Percentiles rank a stretch among this genome's conserved stretches.
Conservation (phyloP, 2,888 invertebrate species). For the Listrodromus nycthemerus region DNA sequence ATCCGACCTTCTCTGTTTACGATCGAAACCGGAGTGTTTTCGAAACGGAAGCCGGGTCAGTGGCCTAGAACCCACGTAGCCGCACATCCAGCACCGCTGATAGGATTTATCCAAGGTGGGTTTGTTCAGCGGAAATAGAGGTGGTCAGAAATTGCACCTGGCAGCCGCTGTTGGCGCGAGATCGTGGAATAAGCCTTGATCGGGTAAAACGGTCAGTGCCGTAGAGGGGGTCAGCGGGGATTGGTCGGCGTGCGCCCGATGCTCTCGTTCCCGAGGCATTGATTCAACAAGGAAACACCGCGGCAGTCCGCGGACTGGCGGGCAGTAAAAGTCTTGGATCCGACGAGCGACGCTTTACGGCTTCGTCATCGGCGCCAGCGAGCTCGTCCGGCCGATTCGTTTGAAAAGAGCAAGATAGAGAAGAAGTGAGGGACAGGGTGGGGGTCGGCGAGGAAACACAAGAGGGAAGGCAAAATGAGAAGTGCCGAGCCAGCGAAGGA, state of each 20-base stretch:
- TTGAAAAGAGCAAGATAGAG: constrained; percentile 39
- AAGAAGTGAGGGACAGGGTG: background rate
- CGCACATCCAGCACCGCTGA: background rate
- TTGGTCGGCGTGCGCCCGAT: constrained; percentile 19
- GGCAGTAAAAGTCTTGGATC: constrained; percentile 53
- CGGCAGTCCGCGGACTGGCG: constrained; percentile 7
- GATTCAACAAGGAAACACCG: constrained; percentile 26
- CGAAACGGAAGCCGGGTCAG: background rate
- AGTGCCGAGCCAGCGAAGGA: constrained; percentile 26
- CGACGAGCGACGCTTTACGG: constrained; percentile 51
- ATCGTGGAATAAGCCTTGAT: constrained; percentile 14
- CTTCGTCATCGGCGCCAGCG: constrained; percentile 63
- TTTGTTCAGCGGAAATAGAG: constrained; percentile 29
- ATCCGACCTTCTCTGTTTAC: no score
- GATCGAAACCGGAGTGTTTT: constrained; percentile 1
- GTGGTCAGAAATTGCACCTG: constrained; percentile 33
- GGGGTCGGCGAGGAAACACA: background rate
- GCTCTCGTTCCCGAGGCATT: constrained; percentile 15
- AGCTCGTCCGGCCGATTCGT: constrained; percentile 58
- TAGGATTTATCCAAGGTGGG: constrained; percentile 27
- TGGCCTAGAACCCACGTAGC: background rate
- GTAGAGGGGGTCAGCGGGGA: constrained; percentile 6
- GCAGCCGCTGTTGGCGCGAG: constrained; percentile 8
- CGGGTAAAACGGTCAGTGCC: constrained; percentile 19
- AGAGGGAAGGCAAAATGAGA: constrained; percentile 12